Conservation (phyloP, 2,113 vertebrate species). For the Atrichornis clamosus region DNA sequence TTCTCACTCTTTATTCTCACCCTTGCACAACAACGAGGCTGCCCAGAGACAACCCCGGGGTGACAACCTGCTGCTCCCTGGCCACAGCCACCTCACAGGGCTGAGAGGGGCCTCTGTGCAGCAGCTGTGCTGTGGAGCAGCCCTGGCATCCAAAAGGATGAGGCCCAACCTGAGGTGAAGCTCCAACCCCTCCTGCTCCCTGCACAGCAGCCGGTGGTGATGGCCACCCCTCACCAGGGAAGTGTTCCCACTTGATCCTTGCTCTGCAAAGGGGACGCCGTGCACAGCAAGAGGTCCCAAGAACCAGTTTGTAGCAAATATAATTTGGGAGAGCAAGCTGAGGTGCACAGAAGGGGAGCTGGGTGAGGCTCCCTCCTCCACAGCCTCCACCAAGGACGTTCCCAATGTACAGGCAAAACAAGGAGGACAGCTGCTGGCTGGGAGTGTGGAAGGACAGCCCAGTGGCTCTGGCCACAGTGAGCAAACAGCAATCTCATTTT, state of each 20-base stretch:
- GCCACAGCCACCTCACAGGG: fast-evolving
- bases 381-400: background rate
- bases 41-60: background rate
- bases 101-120: background rate
- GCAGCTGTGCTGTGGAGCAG: background rate
- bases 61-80: background rate
- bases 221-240: background rate
- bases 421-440: background rate
- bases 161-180: background rate
- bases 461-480: background rate
- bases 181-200: background rate
- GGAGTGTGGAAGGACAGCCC: background rate
- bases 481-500: background rate
- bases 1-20: background rate
- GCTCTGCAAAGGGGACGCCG: background rate
- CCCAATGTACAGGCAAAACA: background rate
- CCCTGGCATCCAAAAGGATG: background rate
- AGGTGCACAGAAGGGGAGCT: too few species aligned
- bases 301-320: background rate
- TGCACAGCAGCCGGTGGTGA: background rate
- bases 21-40: background rate
- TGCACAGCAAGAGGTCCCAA: background rate
- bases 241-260: fast-evolving
- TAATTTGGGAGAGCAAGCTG: background rate
- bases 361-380: background rate